Conservation (phyloP, 2,113 vertebrate genomes). For the western clawed frog (Xenopus tropicalis) region DNA sequence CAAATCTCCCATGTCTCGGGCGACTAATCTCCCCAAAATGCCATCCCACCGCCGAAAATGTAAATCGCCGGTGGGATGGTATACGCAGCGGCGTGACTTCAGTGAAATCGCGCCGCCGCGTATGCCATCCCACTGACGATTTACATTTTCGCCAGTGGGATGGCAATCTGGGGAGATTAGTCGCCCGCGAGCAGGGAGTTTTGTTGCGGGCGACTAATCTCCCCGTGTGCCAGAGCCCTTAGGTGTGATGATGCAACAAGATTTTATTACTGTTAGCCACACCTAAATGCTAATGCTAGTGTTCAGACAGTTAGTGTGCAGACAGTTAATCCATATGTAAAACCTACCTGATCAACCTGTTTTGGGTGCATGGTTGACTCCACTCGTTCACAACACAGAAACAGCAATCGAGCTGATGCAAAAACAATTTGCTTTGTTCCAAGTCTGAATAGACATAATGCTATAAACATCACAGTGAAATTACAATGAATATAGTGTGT, state of each 20-base stretch:
- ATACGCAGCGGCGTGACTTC: too few relatives aligned
- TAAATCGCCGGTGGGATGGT: too few relatives aligned
- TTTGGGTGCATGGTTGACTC: conserved; percentile 40
- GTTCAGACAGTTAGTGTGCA: conserved; percentile 19
- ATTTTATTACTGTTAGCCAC: conserved; percentile 14
- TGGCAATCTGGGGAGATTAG: too few relatives aligned
- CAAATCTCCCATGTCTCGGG: too few relatives aligned
- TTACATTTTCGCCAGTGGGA: too few relatives aligned
- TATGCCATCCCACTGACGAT: too few relatives aligned
- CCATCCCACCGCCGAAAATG: too few relatives aligned
- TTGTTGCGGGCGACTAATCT: too few relatives aligned
- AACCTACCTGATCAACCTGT: conserved; percentile 37
- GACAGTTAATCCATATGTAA: conserved; percentile 41
- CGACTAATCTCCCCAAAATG: too few relatives aligned
- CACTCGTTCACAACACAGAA: conserved; percentile 38
- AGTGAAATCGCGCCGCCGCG: too few relatives aligned
- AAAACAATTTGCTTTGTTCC: conserved; percentile 34
- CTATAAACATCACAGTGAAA: conserved; percentile 11
- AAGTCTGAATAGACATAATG: conserved; percentile 32
- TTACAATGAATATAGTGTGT: not conserved
- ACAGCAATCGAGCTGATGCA: conserved; percentile 28
- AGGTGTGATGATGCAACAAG: not conserved
- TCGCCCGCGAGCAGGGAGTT: too few relatives aligned
- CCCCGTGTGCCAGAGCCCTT: too few relatives aligned
- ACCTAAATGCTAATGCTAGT: conserved; percentile 14